phyloP scores from a whole-genome alignment of 2,113 vertebrate species.

The Tetrao urogallus region DNA sequence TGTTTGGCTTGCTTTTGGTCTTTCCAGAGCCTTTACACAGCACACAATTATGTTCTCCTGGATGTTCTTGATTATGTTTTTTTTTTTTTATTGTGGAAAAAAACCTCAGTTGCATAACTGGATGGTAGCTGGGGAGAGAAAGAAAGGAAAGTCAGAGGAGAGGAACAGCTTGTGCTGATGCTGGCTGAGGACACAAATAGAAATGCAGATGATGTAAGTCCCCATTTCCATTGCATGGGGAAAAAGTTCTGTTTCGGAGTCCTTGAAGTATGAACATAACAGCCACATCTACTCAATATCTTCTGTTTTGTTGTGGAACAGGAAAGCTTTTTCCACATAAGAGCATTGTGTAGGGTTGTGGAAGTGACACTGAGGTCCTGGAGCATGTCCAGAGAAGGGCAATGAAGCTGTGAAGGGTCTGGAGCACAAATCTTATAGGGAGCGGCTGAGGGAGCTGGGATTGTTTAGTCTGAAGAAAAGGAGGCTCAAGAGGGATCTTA shows the following conservation, averaged over 20 bases:
- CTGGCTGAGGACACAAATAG: neutral
- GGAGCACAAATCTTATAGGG: too few species aligned
- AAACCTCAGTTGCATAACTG: neutral
- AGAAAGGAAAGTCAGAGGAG: neutral
- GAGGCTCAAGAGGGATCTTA: too few species aligned
- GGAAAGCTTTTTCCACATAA: neutral
- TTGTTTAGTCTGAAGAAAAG: too few species aligned
- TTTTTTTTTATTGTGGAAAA: slow-evolving; percentile 22
- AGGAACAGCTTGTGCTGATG: neutral
- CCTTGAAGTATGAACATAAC: neutral
- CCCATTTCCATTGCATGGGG: neutral
- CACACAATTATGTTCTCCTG: neutral
- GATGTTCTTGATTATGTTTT: neutral
- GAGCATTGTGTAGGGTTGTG: neutral
- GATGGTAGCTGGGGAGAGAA: neutral
- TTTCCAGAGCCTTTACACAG: neutral
- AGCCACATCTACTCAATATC: neutral
- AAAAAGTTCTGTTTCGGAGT: neutral
- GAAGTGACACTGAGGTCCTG: neutral
- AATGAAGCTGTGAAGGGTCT: too few species aligned
- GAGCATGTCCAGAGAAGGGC: too few species aligned
- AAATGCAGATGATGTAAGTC: neutral
- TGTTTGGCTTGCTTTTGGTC: neutral
- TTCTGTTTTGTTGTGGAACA: neutral
- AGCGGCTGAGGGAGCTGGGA: too few species aligned